Evolutionary conservation across 2,888 invertebrate species (phyloP), one percentile per base, ranked within the genome.

Genomic region (Xestoiulus laeticollis): DNA sequence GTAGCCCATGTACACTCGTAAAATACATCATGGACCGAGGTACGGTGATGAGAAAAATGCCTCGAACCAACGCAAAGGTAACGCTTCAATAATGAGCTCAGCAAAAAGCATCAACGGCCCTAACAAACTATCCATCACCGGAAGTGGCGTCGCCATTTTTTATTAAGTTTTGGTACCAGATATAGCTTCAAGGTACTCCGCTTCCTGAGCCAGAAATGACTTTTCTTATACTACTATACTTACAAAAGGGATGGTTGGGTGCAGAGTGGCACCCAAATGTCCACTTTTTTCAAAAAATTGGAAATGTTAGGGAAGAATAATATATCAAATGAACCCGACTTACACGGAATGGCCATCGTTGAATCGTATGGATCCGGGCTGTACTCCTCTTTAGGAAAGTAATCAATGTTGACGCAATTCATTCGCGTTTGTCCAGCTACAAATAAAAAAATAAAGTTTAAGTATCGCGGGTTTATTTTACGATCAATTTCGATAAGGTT

Each of bases 291-390:
- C 8, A 3, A 19, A 48, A 0, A 3, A 6, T 48, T 3, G 14
- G 14, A 48, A 19, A 48, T 48, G 14, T 48, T 48, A 48, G 48
- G 16, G 14, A 48, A 48, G 14, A 48, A 48, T 48, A 19, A 12
- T 14, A 48, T 19, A 14, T 4, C 48, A 16, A 48, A 48, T 48
- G 16, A 19, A 4, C 48, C 48, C 8, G 91, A 95, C 97, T 96
- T 94, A 97, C 97, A 97, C 92, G 97, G 97, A 93, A 97, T 97
- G 38, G 97, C 97, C 93, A 96, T 95, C n/a, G 97, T 96, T 12
- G 97, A 97, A 92, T 97, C 97, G 91, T 95, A 95, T 0, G 96
- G 95, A 92, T 97, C 97, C 19, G 97, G 96, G 90, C 95, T 95
- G 93, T 97, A 97, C 90, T 96, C 96, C 90, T 96, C 96, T 90